Conservation (phyloP, 2,888 invertebrate genomes). For the Drosophila helvetica region DNA sequence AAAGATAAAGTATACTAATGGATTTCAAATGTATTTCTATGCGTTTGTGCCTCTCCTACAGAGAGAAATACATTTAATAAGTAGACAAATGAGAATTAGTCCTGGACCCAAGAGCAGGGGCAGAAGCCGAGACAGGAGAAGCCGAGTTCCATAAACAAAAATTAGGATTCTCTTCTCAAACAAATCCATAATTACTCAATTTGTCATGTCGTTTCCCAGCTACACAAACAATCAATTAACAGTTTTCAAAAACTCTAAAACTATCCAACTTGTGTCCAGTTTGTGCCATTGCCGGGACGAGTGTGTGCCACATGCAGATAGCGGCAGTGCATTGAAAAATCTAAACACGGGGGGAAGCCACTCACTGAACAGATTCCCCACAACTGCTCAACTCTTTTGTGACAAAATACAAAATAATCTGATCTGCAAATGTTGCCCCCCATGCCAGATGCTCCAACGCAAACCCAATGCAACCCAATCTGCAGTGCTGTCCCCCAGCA, state of each 20-base stretch:
- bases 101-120: too few species aligned
- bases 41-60: too few species aligned
- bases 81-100: too few species aligned
- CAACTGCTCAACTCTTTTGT: slow-evolving; percentile 31
- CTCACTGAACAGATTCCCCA: slow-evolving; percentile 20
- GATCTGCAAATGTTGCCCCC: slow-evolving; percentile 15
- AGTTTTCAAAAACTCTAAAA: background rate
- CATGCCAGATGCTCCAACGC: background rate
- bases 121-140: too few species aligned
- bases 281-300: too few species aligned
- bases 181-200: background rate
- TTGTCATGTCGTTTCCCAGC: too few species aligned
- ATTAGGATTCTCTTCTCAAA: background rate
- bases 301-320: background rate
- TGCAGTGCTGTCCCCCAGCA: too few species aligned
- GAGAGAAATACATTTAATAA: too few species aligned
- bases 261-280: background rate
- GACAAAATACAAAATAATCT: slow-evolving; percentile 36
- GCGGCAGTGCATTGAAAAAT: slow-evolving; percentile 13
- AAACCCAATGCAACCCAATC: slow-evolving; percentile 11
- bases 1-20: too few species aligned
- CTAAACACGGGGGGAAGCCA: background rate
- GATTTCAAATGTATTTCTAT: too few species aligned
- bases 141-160: background rate
- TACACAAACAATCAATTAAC: background rate